Base-by-base conservation (phyloP, 2,888 invertebrate genomes). In the Catocala nupta region DNA sequence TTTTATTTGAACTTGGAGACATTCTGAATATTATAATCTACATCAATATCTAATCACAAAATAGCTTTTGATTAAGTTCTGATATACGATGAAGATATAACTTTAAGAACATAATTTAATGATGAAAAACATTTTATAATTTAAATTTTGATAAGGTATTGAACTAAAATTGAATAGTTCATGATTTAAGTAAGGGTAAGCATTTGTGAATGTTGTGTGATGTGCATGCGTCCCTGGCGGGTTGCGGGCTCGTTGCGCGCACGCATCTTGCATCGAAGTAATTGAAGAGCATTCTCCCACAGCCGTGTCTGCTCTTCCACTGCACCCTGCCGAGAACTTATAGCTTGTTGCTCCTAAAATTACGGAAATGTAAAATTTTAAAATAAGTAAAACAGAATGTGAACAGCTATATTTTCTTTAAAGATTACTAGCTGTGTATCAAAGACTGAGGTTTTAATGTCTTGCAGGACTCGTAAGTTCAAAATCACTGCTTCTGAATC, bases 191-290 rank as follows among this genome's bases (percentile, higher is more conserved):
- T 90, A n/a, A 96, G 88, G 50, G 96, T 95, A 5, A 96, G 87
- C 81, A 96, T 96, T 82, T 96, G 96, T 1, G 95, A 95, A 61
- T 95, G 95, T 73, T 95, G 95, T 39, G 95, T 95, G 56, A 95
- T 95, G 63, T 95, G 95, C 80, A 96, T 93, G 55, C 95, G 94
- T 1, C 94, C 96, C 69, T 95, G 94, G 1, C 92, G 88, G 57
- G 92, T 88, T 49, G 93, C 92, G 2, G 92, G 94, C 68, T 95
- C 94, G 69, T 89, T 93, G 56, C 95, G 91, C 48, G 94, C 93
- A 59, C 91, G 90, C 82, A 95, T 87, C 83, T 96, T 96, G 69
- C 95, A 94, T 16, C 94, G 93, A 60, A 96, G 84, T 55, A 96
- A 84, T 65, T 94, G 93, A 71, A 87, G 85, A 51, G 90, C 86